These are phyloP conservation scores for Thalassaphorura encarpata DNA, from an alignment of 1,140 invertebrate species.

Conservation along the genomic window DNA sequence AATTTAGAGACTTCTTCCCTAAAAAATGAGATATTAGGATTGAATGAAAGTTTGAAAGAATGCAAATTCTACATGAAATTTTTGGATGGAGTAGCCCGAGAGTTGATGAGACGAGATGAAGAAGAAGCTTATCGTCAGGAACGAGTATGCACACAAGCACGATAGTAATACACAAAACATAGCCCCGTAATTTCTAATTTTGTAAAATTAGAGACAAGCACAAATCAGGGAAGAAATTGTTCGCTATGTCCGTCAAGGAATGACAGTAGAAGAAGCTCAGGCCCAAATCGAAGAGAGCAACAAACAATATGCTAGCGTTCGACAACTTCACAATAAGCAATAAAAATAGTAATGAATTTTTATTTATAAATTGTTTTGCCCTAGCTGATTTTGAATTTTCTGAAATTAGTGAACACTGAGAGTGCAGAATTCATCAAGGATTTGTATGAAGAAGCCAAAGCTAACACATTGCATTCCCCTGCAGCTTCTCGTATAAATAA, in stretches of 20 bases:
- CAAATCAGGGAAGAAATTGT: slow-evolving; percentile 30
- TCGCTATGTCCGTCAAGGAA: slow-evolving; percentile 21
- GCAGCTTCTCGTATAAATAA: neutral
- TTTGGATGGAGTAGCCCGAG: slow-evolving; percentile 23
- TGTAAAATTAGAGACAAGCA: slow-evolving; percentile 9
- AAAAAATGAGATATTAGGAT: slow-evolving; percentile 22
- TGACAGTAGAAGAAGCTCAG: slow-evolving; percentile 20
- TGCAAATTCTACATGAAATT: slow-evolving; percentile 28
- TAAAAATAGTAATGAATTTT: neutral
- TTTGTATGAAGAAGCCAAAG: neutral
- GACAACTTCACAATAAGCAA: no score
- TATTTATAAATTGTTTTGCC: neutral
- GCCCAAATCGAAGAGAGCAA: slow-evolving; percentile 8
- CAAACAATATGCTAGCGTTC: slow-evolving; percentile 13
- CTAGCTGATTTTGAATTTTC: neutral
- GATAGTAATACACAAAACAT: neutral
- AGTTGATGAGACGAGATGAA: slow-evolving; percentile 27
- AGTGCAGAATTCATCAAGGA: slow-evolving; percentile 1
- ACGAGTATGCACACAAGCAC: slow-evolving; percentile 7
- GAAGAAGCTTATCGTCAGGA: slow-evolving; percentile 14
- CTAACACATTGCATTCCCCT: neutral
- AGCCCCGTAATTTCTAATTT: neutral
- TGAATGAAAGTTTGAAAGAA: slow-evolving; percentile 25
- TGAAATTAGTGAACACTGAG: neutral
- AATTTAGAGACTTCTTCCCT: slow-evolving; percentile 23